Base-by-base conservation (phyloP, 2,888 invertebrate species). In the Spisula solida region DNA sequence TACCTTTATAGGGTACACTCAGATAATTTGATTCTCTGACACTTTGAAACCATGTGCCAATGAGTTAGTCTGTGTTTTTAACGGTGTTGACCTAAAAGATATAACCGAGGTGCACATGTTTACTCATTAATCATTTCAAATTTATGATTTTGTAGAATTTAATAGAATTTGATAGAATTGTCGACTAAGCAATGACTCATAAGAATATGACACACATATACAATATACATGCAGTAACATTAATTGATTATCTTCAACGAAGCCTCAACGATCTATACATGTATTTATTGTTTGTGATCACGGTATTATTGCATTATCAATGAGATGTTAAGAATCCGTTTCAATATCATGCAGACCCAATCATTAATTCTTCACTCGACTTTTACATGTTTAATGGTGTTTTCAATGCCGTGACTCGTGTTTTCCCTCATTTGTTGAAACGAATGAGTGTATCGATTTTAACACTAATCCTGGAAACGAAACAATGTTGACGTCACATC, bases 301-400 rank as follows among this genome's bases (percentile, higher is more conserved):
- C 25, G 60, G 25, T n/a, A n/a, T 41, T 25, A 10, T 25, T 66
- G 60, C 60, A 66, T 66, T 25, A 66, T 66, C 2, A 66, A 66
- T 66, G 60, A 66, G 60, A 66, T 25, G 25, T 12, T 10, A 66
- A 25, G 25, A 66, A 25, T 4, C n/a, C 60, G 25, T 66, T 41
- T 25, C 25, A 66, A 66, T 66, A 66, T 2, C 20, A 66, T n/a
- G 16, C 12, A 60, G 0, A 66, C 8, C 25, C 60, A 10, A 25
- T 66, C n/a, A 66, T 66, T 66, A 66, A 66, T 66, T 66, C n/a
- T 25, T 41, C 41, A 41, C 25, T 66, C 51, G 51, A 51, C 51
- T 51, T n/a, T 66, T 25, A 25, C 60, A 8, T 66, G 60, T 66
- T 66, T 66, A 12, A 66, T 25, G 25, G 10, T 66, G 60, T n/a